Evolutionary conservation across 2,888 invertebrate species (phyloP), one percentile per base, ranked within the genome.

Genomic region (Ptychoptera contaminata): DNA sequence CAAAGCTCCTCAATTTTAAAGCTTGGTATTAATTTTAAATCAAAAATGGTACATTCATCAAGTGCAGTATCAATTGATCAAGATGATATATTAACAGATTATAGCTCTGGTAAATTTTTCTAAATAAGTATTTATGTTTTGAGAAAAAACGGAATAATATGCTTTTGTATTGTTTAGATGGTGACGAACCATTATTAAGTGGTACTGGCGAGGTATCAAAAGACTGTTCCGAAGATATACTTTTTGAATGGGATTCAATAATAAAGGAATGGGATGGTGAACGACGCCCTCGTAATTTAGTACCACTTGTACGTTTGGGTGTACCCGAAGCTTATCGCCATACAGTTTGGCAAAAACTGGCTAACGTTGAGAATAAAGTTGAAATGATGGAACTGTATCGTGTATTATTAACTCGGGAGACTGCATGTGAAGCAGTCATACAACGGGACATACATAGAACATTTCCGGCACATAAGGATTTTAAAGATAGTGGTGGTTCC

Each of bases 391-490:
- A 97, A 58, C 84, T 82, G 11, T 98, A 97, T 63, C 74, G 91
- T 15, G 34, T 39, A 11, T 16, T 29, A 31, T n/a, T 37, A 15
- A 44, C 57, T 12, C 56, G 94, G 90, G 94, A 96, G 53, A 93
- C 93, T 55, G 79, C 82, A 43, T 91, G 87, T 63, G 98, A 98
- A 61, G 82, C 86, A 55, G 90, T 94, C 47, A 98, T 98, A 57
- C 81, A 87, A 56, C 74, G 97, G 44, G 98, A 98, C 66, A 94
- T 98, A 51, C 92, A 94, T 52, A 77, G 98, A 53, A 98, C 98
- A 31, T 98, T 97, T 70, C 97, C 98, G 9, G 98, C 96, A 31
- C 96, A 99, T 67, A 93, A 96, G 59, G 92, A 84, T 69, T 98
- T 98, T 71, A 88, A 88, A 64, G 92, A 94, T 65, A 83, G 80